These are phyloP conservation scores for Hylyphantes graminicola DNA, from an alignment of 1,140 invertebrate species.

Conservation along the genomic window DNA sequence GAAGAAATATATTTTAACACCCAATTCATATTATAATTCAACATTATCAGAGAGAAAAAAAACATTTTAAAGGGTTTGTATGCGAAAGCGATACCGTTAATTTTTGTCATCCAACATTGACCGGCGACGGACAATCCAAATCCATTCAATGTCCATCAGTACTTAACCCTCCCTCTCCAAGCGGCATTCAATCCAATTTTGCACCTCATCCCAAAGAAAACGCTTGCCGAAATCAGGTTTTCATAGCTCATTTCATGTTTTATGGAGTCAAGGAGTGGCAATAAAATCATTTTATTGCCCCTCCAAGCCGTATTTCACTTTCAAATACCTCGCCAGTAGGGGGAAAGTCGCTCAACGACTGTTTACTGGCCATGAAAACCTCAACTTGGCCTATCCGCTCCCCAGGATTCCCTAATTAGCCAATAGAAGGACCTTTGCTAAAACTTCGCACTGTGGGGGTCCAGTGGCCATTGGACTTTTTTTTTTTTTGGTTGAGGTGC, in stretches of 20 bases:
- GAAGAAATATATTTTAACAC: no score
- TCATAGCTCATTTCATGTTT: slow-evolving; percentile 27
- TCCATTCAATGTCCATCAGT: no score
- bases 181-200: not conserved
- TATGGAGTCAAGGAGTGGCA: slow-evolving; percentile 35
- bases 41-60: no score
- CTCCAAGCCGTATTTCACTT: slow-evolving; percentile 24
- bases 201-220: not conserved
- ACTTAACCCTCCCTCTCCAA: not conserved
- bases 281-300: slow-evolving; percentile 52
- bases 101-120: no score
- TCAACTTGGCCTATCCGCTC: slow-evolving; percentile 23
- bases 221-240: slow-evolving; percentile 25
- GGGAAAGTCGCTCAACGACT: slow-evolving; percentile 38
- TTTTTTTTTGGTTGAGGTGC: no score
- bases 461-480: not conserved
- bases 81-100: no score
- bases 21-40: no score
- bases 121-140: no score
- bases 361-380: slow-evolving; percentile 58
- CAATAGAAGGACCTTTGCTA: slow-evolving; percentile 17
- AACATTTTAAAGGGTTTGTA: no score
- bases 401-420: slow-evolving; percentile 35
- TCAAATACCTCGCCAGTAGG: slow-evolving; percentile 25
- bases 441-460: not conserved